A percentile compares a stretch with the other conserved stretches of the same genome.
These are phyloP conservation scores for Galendromus occidentalis DNA, from an alignment of 1,140 invertebrate species.

Conservation along the genomic window DNA sequence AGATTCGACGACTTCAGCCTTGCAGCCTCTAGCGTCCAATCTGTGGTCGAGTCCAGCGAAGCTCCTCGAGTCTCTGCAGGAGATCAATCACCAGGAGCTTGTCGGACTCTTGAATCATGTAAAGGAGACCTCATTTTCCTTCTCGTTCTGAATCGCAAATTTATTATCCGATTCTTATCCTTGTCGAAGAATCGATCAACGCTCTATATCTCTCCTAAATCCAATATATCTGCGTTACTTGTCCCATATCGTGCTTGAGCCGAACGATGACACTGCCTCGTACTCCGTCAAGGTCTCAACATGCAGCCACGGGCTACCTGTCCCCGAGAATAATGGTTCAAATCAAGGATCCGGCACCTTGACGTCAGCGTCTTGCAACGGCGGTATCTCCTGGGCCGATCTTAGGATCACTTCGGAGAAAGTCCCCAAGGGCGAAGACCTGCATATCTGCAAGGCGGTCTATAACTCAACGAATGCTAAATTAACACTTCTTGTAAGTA, in stretches of 20 bases:
- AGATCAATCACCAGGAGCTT: neutral
- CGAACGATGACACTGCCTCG: no score
- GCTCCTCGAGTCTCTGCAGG: neutral
- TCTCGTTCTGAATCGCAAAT: no score
- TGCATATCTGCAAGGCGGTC: neutral
- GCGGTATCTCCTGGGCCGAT: neutral
- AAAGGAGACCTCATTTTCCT: no score
- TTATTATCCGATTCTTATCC: no score
- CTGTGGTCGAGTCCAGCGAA: neutral
- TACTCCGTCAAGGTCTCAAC: conserved; percentile 8
- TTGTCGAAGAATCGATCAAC: no score
- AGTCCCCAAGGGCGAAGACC: neutral
- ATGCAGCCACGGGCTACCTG: conserved; percentile 9
- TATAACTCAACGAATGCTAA: neutral
- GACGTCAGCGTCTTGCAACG: no score
- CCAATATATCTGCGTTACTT: no score
- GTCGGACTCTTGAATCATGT: neutral
- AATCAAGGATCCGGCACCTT: no score
- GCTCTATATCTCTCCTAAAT: no score
- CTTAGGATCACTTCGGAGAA: neutral
- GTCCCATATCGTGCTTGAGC: no score
- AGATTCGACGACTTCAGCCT: no score
- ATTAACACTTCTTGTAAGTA: neutral
- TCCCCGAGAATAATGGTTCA: neutral
- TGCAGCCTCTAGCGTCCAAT: no score